phyloP scores from a whole-genome alignment of 2,888 invertebrate genomes.

The Desoria tigrina region DNA sequence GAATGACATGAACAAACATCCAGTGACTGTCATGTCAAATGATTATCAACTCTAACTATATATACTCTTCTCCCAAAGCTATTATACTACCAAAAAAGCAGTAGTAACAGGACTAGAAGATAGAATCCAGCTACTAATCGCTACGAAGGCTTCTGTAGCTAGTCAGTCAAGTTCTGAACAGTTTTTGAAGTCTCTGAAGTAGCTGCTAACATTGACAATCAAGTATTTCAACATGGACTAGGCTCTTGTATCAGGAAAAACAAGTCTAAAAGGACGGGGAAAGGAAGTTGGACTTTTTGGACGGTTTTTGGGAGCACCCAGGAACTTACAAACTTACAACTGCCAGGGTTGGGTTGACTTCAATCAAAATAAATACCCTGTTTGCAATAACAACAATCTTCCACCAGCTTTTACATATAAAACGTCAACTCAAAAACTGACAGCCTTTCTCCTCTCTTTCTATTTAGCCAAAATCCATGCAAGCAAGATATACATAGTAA shows the following conservation, averaged over 20 bases:
- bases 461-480: no score
- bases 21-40: conserved; percentile 52
- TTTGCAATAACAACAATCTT: conserved; percentile 23
- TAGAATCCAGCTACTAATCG: background rate
- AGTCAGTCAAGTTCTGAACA: no score
- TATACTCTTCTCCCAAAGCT: background rate
- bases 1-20: conserved; percentile 53
- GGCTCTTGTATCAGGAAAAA: no score
- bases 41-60: conserved; percentile 30
- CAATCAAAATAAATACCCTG: conserved; percentile 21
- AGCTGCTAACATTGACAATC: no score
- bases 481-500: no score
- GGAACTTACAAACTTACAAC: no score
- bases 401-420: background rate
- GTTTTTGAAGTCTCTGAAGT: no score
- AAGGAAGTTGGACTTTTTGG: no score
- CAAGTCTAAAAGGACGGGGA: no score
- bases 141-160: background rate
- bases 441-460: conserved; percentile 8
- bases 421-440: conserved; percentile 8
- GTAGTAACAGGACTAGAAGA: background rate
- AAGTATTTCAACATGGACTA: no score
- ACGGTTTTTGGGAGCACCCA: no score
- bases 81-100: no score
- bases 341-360: conserved; percentile 12